Evolutionary conservation across 1,140 invertebrate genomes (phyloP), one percentile per base, ranked within the genome.

Genomic region (Helicoverpa armigera): DNA sequence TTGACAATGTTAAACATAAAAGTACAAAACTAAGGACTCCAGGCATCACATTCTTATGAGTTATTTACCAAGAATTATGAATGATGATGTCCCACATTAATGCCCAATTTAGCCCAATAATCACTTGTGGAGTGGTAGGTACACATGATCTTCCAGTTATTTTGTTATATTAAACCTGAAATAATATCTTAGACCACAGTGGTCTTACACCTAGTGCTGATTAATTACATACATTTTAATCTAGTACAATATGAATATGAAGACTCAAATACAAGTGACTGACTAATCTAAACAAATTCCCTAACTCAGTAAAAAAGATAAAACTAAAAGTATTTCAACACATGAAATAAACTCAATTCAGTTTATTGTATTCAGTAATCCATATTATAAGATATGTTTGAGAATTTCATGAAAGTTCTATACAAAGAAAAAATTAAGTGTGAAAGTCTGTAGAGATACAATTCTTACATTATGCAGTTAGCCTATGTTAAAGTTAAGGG

Each of bases 41-140:
- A 79, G 76, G 63, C 76, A 79, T 79, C 76, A 79, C 76, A 70
- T 79, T 79, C 76, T 79, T 79, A 65, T 60, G 12, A 85, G 75
- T 83, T 87, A 87, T 87, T 92, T 93, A 93, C 92, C 91, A 90
- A 84, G 88, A 56, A 73, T 54, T 81, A 79, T 79, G 76, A 76
- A 86, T 86, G 85, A 83, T 80, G 89, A 84, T 84, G 90, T 90
- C 86, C 87, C 89, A 91, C 83, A 83, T 84, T 81, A 90, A 88
- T 84, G 79, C 88, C 90, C 85, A 91, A 92, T 90, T 90, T 90
- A 91, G 87, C 89, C 90, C 89, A 89, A 85, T 87, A 88, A 87
- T 86, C 83, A 88, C 86, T 84, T 87, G 88, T 83, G 86, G 83
- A 43, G 35, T 82, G 87, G 63, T 56, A 56, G 79, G 82, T 81